Percentiles rank a stretch among this genome's conserved stretches.
phyloP scores from a whole-genome alignment of 53 echinoderm and acorn worm species.

The Apostichopus leukothele region DNA sequence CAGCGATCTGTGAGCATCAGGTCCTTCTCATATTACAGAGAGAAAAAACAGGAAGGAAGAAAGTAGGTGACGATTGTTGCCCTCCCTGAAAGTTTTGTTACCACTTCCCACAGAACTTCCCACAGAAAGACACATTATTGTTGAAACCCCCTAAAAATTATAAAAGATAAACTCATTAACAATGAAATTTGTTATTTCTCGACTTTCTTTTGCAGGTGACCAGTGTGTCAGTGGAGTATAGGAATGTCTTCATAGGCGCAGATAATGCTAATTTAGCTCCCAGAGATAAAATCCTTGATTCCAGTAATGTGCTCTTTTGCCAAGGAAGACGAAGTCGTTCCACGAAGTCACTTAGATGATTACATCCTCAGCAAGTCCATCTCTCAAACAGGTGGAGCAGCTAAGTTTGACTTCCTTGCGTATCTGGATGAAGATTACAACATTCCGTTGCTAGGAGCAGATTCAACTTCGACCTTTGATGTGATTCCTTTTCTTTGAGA shows the following conservation, averaged over 20 bases:
- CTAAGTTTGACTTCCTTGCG: constrained; percentile 18
- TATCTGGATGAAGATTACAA: neutral
- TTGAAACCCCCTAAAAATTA: too few species aligned
- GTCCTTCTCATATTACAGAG: too few species aligned
- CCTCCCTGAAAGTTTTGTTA: too few species aligned
- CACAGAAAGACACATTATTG: too few species aligned
- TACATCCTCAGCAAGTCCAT: neutral
- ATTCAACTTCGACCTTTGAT: neutral
- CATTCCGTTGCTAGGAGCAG: neutral
- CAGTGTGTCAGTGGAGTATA: neutral
- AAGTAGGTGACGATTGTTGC: too few species aligned
- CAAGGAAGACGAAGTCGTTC: neutral
- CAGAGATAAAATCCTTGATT: constrained; percentile 3
- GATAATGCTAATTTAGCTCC: neutral
- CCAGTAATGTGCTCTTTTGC: neutral
- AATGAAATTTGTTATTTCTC: neutral
- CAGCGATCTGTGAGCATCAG: too few species aligned
- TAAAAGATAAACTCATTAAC: neutral
- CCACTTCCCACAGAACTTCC: too few species aligned
- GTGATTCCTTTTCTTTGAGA: neutral
- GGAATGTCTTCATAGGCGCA: neutral
- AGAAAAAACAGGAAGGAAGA: too few species aligned
- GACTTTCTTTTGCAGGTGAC: neutral
- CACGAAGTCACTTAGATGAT: constrained; percentile 18
- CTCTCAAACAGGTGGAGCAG: neutral